Base-by-base conservation (phyloP, 2,113 vertebrate genomes). In the Progne subis region DNA sequence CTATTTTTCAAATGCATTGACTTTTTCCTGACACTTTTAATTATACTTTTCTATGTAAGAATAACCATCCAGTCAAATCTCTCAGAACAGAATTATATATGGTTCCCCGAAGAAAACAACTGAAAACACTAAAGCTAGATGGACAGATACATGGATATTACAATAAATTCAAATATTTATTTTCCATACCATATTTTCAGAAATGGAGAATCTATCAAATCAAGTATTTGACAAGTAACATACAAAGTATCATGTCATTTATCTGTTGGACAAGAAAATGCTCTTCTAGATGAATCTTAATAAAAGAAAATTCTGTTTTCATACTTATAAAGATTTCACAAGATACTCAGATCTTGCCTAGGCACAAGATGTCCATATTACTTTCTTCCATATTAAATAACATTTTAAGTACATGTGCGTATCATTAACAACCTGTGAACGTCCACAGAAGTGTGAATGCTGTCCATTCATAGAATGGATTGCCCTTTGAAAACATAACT, bases 11-110 rank as follows among this genome's bases (percentile, higher is more conserved):
- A 76, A 82, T 21, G 37, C 60, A 83, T 84, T 84, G 83, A 89
- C 89, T 90, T 96, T 92, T 91, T 71, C 26, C 44, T 81, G 81
- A 75, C 83, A 88, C 18, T 79, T 96, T 87, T 94, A 94, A 94
- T 95, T 93, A 80, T 72, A 72, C 41, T 76, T 93, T 50, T 88
- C 78, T 90, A 8, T 69, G 63, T 79, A 90, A 85, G 70, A 85
- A 28, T 72, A 82, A 75, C 78, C 14, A 0, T 80, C 65, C 39
- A 76, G 65, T 79, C 57, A 93, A 49, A 94, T 24, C 43, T 71
- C 82, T 64, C 26, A 78, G 20, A 86, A 3, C 46, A 41, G 46
- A 86, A 82, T 47, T 88, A 59, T 59, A 46, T 52, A 82, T 78
- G 50, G 47, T 60, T 59, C 44, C 76, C 53, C 82, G 78, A 91